phyloP scores from a whole-genome alignment of 2,888 invertebrate species.

The Thymelicus lineola region DNA sequence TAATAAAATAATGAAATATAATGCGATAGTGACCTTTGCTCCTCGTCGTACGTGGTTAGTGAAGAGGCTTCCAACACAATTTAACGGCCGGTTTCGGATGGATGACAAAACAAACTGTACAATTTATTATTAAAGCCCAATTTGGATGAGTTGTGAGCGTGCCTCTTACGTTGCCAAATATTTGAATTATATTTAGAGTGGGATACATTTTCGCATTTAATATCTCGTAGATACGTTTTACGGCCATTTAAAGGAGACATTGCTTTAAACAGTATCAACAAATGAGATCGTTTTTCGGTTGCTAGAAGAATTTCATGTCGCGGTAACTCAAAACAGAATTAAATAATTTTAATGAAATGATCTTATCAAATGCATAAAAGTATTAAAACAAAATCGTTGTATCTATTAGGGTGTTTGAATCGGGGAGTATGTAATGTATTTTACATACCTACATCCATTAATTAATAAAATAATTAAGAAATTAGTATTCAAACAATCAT shows the following conservation, averaged over 20 bases:
- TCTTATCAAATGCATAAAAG: too few relatives aligned
- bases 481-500: too few relatives aligned
- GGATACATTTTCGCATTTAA: slow-evolving; percentile 26
- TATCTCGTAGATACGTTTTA: slow-evolving; percentile 21
- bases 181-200: slow-evolving; percentile 31
- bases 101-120: slow-evolving; percentile 39
- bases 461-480: too few relatives aligned
- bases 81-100: slow-evolving; percentile 32
- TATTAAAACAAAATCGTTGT: too few relatives aligned
- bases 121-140: slow-evolving; percentile 39
- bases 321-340: too few relatives aligned
- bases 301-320: not conserved
- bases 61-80: slow-evolving; percentile 14
- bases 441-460: too few relatives aligned
- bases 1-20: not conserved
- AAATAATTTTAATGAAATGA: too few relatives aligned
- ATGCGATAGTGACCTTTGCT: not conserved
- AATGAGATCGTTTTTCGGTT: not conserved
- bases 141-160: slow-evolving; percentile 28
- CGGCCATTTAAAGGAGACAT: slow-evolving; percentile 22
- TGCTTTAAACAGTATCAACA: not conserved
- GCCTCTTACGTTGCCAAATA: slow-evolving; percentile 34
- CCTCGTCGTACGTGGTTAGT: not conserved
- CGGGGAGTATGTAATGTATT: too few relatives aligned
- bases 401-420: too few relatives aligned